Evolutionary conservation across 1,140 invertebrate species (phyloP), one percentile per base, ranked within the genome.

Genomic region (Drosophila bifasciata): DNA sequence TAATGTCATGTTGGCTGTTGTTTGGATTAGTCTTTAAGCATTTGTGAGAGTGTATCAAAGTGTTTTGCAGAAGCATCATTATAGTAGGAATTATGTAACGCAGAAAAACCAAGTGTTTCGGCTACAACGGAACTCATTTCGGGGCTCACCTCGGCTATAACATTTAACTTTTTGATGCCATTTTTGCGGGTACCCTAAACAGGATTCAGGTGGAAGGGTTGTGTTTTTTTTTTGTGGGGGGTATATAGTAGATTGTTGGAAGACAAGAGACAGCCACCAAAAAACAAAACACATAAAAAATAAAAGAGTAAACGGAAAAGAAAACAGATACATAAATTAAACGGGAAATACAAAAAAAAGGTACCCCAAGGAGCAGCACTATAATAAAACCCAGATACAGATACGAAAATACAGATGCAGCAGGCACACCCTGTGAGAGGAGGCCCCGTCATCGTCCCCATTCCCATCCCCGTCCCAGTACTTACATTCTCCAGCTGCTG

Each of bases 401-500:
- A 57, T 21, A 21, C 19, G 3, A 55, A 56, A 21, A 68, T n/a
- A 21, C 17, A 11, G n/a, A 48, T 19, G 17, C 40, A 45, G n/a
- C 52, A 23, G 44, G 19, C 28, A 7, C 17, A 39, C 16, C 40
- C 32, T 39, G 43, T 45, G 23, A 17, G 51, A 32, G 21, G 58
- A 1, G 23, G 23, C 23, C 23, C 7, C 23, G 5, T 5, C 23
- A 25, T 7, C 23, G 23, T 25, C 23, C 23, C 6, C 23, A 1
- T 7, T 25, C 7, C 23, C 23, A 23, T 23, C 5, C 21, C 21
- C 23, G 39, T 40, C 8, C 17, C 9, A 13, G 21, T 46, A 94
- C 95, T 94, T 92, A 98, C 97, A 92, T 95, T 97, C 93, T 98
- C 96, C 48, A 98, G 92, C 92, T 97, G 97, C 79, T 95, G 94